phyloP scores from a whole-genome alignment of 2,113 vertebrate genomes.

The Myotis yumanensis region DNA sequence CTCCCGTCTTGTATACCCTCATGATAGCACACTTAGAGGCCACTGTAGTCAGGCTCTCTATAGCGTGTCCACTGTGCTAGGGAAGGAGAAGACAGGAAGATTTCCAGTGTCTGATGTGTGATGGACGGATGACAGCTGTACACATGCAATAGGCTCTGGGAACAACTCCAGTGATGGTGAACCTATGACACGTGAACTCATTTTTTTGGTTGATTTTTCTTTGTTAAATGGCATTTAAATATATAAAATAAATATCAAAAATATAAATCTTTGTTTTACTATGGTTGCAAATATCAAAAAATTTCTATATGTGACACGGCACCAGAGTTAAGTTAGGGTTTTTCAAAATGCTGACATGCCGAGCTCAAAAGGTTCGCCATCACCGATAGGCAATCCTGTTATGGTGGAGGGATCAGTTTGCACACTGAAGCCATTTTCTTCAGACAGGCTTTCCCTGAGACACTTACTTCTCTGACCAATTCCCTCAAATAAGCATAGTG shows the following conservation, averaged over 20 bases:
- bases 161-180: neutral
- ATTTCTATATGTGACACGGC: too few species aligned
- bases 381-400: neutral
- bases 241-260: too few species aligned
- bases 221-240: too few species aligned
- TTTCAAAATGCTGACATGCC: too few species aligned
- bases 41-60: neutral
- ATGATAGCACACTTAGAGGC: too few species aligned
- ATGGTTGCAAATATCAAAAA: too few species aligned
- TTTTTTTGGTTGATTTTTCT: too few species aligned
- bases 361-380: too few species aligned
- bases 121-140: neutral
- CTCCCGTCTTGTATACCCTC: neutral
- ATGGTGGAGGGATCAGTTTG: neutral
- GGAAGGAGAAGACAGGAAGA: neutral
- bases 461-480: neutral
- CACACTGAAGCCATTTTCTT: neutral
- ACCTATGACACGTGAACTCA: too few species aligned
- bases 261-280: too few species aligned
- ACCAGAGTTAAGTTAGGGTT: too few species aligned
- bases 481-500: neutral
- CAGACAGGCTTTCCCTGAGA: neutral
- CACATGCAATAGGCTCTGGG: neutral
- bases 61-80: neutral
- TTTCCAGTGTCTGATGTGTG: neutral